These are phyloP conservation scores for Bradysia coprophila DNA, from an alignment of 1,140 invertebrate species.

Conservation along the genomic window DNA sequence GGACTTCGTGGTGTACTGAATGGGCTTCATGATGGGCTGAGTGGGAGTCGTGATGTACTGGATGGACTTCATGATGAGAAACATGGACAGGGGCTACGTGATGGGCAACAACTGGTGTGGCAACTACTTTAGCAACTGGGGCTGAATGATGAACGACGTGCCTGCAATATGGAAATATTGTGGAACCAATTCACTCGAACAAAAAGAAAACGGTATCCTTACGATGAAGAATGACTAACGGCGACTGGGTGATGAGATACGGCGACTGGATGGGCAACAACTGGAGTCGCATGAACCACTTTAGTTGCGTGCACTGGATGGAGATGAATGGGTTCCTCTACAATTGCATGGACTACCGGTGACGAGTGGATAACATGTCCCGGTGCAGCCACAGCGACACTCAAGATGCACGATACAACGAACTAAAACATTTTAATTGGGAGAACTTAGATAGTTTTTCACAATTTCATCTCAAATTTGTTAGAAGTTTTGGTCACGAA, in stretches of 20 bases:
- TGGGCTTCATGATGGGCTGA: no score
- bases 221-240: slow-evolving; percentile 2
- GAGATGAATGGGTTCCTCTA: no score
- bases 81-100: not conserved
- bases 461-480: not conserved
- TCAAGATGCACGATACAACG: slow-evolving; percentile 23
- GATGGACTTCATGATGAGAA: not conserved
- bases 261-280: not conserved
- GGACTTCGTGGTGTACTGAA: no score
- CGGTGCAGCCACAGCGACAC: slow-evolving; percentile 21
- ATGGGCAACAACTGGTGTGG: not conserved
- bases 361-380: slow-evolving; percentile 5
- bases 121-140: not conserved
- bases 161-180: not conserved
- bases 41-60: no score
- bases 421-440: slow-evolving; percentile 13
- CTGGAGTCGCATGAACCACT: slow-evolving; percentile 12
- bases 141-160: slow-evolving; percentile 1
- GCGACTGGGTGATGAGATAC: not conserved
- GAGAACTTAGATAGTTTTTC: not conserved
- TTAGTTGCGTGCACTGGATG: not conserved
- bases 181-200: no score
- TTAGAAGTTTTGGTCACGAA: not conserved
- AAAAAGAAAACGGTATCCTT: not conserved
- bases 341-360: no score